These are phyloP conservation scores for Tyria jacobaeae DNA, from an alignment of 2,888 invertebrate species.

Conservation along the genomic window DNA sequence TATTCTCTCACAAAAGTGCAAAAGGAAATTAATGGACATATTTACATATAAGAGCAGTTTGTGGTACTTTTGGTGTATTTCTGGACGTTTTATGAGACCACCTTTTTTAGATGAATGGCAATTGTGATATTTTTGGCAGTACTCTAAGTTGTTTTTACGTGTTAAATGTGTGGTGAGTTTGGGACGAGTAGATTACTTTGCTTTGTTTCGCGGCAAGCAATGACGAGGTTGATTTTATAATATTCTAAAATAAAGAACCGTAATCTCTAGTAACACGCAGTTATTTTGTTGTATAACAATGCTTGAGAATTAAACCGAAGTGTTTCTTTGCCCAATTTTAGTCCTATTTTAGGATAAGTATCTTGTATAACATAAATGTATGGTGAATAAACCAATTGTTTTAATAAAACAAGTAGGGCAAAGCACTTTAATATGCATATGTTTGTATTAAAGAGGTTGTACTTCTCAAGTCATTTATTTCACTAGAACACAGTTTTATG, in stretches of 20 bases:
- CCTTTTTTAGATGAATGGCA: slow-evolving; percentile 8
- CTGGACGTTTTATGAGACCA: slow-evolving; percentile 30
- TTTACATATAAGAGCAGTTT: slow-evolving; percentile 69
- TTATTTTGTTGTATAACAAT: not conserved
- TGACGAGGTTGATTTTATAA: slow-evolving; percentile 11
- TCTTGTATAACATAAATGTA: not conserved
- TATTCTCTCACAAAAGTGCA: slow-evolving; percentile 70
- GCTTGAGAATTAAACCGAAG: not conserved
- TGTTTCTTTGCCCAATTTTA: not conserved
- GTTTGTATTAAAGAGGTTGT: too few species aligned
- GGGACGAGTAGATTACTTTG: slow-evolving; percentile 6
- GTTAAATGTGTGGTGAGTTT: slow-evolving; percentile 5
- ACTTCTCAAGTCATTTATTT: too few species aligned
- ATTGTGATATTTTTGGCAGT: slow-evolving; percentile 14
- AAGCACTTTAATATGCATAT: too few species aligned
- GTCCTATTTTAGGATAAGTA: not conserved
- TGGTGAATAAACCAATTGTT: not conserved
- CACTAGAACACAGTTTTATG: not conserved
- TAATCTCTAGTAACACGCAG: slow-evolving; percentile 6
- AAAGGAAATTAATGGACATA: slow-evolving; percentile 75
- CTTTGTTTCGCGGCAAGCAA: slow-evolving; percentile 4
- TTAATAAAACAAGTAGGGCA: too few species aligned
- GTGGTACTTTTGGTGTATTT: slow-evolving; percentile 24
- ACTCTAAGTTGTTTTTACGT: slow-evolving; percentile 15
- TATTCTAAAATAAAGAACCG: not conserved